These are phyloP conservation scores for Callinectes sapidus DNA, from an alignment of 2,888 invertebrate species.

Conservation along the genomic window DNA sequence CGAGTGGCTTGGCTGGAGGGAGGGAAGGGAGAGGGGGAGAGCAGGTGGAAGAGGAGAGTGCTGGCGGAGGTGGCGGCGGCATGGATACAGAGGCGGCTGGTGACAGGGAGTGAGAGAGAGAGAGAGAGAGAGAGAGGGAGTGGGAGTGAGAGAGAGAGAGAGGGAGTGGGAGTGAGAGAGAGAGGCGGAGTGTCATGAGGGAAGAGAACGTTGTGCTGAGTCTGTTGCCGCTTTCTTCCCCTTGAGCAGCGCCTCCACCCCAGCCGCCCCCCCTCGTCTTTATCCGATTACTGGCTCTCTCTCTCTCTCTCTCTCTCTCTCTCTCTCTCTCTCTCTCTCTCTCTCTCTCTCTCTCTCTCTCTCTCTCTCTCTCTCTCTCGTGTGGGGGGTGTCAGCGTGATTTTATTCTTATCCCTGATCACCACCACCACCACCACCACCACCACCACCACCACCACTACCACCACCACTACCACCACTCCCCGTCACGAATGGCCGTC, in stretches of 20 bases:
- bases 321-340: slow-evolving; percentile 46
- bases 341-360: slow-evolving; percentile 44
- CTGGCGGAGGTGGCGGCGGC: neutral
- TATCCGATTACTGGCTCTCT: slow-evolving; percentile 13
- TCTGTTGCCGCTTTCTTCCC: neutral
- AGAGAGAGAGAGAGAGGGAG: too few relatives aligned
- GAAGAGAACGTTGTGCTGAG: neutral
- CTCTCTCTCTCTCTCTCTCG: too few relatives aligned
- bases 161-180: neutral
- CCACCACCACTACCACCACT: neutral
- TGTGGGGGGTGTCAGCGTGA: neutral
- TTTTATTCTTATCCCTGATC: neutral
- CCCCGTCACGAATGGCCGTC: neutral
- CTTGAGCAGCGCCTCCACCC: neutral
- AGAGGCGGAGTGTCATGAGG: neutral
- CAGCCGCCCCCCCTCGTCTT: neutral
- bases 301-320: slow-evolving; percentile 45
- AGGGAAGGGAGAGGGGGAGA: neutral
- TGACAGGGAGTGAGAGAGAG: neutral
- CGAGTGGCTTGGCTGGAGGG: neutral
- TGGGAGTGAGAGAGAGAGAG: neutral
- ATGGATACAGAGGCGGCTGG: neutral
- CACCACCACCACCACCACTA: neutral
- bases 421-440: neutral
- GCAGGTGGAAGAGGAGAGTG: neutral